phyloP scores from a whole-genome alignment of 2,113 vertebrate genomes.

The Megalops atlanticus region DNA sequence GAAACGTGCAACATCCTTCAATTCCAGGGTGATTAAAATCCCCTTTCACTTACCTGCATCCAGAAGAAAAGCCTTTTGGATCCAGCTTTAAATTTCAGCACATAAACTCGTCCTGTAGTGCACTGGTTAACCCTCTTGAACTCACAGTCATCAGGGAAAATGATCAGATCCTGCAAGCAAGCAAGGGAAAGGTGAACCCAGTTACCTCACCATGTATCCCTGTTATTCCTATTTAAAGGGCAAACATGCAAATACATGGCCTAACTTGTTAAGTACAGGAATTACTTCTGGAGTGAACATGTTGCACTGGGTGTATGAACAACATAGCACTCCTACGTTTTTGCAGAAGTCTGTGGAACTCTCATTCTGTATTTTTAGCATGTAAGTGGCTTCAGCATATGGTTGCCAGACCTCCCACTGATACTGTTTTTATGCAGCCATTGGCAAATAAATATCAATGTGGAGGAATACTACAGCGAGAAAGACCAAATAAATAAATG shows the following conservation, averaged over 20 bases:
- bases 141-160: constrained; percentile 96
- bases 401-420: too few species aligned
- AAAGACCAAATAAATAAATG: too few species aligned
- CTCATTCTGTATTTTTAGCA: too few species aligned
- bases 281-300: neutral
- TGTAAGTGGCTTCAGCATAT: too few species aligned
- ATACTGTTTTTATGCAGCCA: too few species aligned
- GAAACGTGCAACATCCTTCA: too few species aligned
- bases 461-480: too few species aligned
- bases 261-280: neutral
- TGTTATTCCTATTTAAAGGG: too few species aligned
- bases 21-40: neutral
- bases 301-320: neutral
- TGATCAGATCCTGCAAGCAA: constrained; percentile 86
- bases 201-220: neutral
- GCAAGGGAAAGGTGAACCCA: neutral
- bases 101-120: constrained; percentile 90
- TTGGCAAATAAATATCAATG: too few species aligned
- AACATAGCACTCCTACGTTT: too few species aligned
- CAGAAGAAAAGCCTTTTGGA: constrained; percentile 97
- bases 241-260: too few species aligned
- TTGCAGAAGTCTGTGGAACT: too few species aligned
- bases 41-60: constrained; percentile 84
- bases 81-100: constrained; percentile 94
- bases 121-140: constrained; percentile 94